phyloP scores from a whole-genome alignment of 1,140 invertebrate genomes.

The Magallana gigas region DNA sequence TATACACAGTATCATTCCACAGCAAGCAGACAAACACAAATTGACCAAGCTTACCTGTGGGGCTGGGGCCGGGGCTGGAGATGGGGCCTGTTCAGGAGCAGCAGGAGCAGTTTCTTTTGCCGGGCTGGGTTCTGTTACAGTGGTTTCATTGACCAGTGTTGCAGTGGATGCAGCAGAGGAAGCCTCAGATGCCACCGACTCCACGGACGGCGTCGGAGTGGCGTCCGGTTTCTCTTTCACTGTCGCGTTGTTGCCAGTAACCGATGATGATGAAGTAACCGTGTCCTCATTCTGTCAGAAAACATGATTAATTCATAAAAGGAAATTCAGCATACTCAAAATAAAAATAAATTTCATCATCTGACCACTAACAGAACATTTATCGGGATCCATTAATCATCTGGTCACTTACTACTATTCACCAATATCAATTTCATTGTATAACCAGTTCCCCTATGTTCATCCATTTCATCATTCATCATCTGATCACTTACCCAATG shows the following conservation, averaged over 20 bases:
- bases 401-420: constrained; percentile 88
- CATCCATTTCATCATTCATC: too few relatives aligned
- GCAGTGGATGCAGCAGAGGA: background rate
- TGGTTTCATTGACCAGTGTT: background rate
- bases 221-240: background rate
- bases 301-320: too few relatives aligned
- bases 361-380: constrained; percentile 57
- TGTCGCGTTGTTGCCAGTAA: background rate
- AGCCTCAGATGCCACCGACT: background rate
- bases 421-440: too few relatives aligned
- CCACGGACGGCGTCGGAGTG: background rate
- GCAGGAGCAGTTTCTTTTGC: background rate
- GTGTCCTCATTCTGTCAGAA: background rate
- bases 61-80: background rate
- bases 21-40: background rate
- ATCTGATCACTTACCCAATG: constrained; percentile 63
- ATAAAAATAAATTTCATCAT: constrained; percentile 61
- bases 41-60: background rate
- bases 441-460: too few relatives aligned
- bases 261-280: background rate
- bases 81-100: background rate
- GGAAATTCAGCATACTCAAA: too few relatives aligned
- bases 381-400: constrained; percentile 83
- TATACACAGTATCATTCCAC: too few relatives aligned
- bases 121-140: too few relatives aligned